A percentile compares a stretch with the other conserved stretches of the same genome.
Conservation (phyloP, 2,113 vertebrate species). For the Lota lota region DNA sequence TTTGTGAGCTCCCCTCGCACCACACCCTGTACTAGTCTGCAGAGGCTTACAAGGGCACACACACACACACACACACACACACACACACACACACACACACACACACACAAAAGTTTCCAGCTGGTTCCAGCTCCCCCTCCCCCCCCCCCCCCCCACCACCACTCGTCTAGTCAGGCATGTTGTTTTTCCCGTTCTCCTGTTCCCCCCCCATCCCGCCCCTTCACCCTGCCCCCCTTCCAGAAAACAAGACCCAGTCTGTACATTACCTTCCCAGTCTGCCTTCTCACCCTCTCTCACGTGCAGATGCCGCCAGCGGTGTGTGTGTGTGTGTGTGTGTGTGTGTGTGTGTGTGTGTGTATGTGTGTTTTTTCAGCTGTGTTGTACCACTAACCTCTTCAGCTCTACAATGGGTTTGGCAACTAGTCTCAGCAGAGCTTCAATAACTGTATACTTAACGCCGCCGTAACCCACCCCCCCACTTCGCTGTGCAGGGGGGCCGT, state of each 20-base stretch:
- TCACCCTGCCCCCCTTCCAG: neutral
- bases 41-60: neutral
- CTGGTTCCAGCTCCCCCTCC: neutral
- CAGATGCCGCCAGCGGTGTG: neutral
- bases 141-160: too few species aligned
- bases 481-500: too few species aligned
- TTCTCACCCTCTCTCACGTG: neutral
- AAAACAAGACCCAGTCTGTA: neutral
- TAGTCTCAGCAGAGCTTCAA: too few species aligned
- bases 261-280: neutral
- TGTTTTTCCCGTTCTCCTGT: neutral
- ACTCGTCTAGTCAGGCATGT: neutral
- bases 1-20: too few species aligned
- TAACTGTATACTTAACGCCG: too few species aligned
- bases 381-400: too few species aligned
- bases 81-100: neutral
- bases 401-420: too few species aligned
- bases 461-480: too few species aligned
- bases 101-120: neutral
- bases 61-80: neutral
- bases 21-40: neutral
- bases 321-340: slow-evolving; percentile 1
- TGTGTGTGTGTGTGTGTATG: slow-evolving; percentile 8
- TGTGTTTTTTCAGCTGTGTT: neutral
- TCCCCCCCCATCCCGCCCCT: too few species aligned